Percentiles rank a stretch among this genome's conserved stretches.
Conservation (phyloP, 2,113 vertebrate genomes). For the Caloenas nicobarica region DNA sequence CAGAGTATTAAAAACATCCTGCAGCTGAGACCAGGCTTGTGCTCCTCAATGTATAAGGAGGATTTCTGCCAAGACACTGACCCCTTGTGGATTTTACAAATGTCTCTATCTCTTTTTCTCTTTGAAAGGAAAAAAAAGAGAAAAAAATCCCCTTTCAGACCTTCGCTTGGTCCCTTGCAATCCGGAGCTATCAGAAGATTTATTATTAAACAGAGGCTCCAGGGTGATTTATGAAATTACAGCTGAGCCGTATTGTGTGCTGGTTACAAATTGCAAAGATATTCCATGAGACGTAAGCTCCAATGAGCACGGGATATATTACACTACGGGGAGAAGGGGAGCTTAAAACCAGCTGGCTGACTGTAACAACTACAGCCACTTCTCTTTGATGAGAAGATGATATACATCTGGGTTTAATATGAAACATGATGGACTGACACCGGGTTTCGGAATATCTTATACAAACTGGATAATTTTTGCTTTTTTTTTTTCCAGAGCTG, state of each 20-base stretch:
- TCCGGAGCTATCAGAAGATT: slow-evolving; percentile 26
- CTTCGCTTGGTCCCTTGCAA: background rate
- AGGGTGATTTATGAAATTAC: slow-evolving; percentile 44
- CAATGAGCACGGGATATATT: slow-evolving; percentile 27
- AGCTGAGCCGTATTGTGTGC: background rate
- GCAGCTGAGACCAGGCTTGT: background rate
- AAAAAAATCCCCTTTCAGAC: background rate
- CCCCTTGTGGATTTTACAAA: slow-evolving; percentile 70
- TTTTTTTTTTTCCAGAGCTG: background rate
- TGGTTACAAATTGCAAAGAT: slow-evolving; percentile 42
- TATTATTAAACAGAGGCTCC: slow-evolving; percentile 41
- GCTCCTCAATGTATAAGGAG: background rate
- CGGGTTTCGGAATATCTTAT: background rate
- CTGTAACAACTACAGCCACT: slow-evolving; percentile 56
- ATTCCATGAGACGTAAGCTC: slow-evolving; percentile 30
- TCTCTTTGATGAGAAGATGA: slow-evolving; percentile 68
- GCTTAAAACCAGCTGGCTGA: slow-evolving; percentile 65
- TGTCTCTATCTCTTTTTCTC: background rate
- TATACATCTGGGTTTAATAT: slow-evolving; percentile 79
- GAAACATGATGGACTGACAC: slow-evolving; percentile 55
- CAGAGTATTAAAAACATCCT: slow-evolving; percentile 3
- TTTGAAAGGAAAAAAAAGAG: background rate
- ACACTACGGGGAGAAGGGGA: slow-evolving; percentile 54
- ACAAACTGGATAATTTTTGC: background rate
- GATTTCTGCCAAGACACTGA: slow-evolving; percentile 74